These are phyloP conservation scores for Albula glossodonta DNA, from an alignment of 2,113 vertebrate species.

Conservation along the genomic window DNA sequence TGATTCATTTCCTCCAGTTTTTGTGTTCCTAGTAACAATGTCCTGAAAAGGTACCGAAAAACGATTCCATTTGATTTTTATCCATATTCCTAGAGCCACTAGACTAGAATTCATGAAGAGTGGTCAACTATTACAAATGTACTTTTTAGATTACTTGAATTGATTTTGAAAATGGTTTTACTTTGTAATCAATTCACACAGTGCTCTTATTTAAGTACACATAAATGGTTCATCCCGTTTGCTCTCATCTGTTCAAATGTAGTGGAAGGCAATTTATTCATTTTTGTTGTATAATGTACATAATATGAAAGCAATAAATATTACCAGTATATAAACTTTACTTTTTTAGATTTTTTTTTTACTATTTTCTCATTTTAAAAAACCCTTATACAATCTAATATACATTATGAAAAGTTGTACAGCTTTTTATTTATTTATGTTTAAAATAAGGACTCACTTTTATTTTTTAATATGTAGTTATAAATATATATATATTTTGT, in stretches of 20 bases:
- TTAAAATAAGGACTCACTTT: slow-evolving; percentile 98
- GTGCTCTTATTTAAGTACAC: slow-evolving; percentile 55
- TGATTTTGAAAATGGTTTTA: slow-evolving; percentile 37
- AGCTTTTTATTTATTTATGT: slow-evolving; percentile 77
- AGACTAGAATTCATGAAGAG: slow-evolving; percentile 37
- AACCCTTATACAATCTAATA: slow-evolving; percentile 80
- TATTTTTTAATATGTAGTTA: slow-evolving; percentile 97
- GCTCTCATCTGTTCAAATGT: slow-evolving; percentile 46
- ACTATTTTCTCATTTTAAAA: slow-evolving; percentile 72
- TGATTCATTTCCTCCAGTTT: slow-evolving; percentile 37
- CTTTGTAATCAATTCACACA: slow-evolving; percentile 49
- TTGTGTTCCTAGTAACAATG: slow-evolving; percentile 42
- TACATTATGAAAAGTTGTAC: slow-evolving; percentile 82
- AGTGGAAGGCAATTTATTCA: slow-evolving; percentile 49
- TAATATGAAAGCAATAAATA: slow-evolving; percentile 76
- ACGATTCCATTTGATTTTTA: slow-evolving; percentile 23
- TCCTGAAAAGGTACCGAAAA: slow-evolving; percentile 41
- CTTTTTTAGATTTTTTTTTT: slow-evolving; percentile 60
- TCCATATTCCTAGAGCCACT: slow-evolving; percentile 40
- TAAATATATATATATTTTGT: slow-evolving; percentile 98
- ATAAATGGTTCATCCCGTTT: slow-evolving; percentile 49
- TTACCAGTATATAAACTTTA: slow-evolving; percentile 72
- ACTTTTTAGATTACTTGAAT: slow-evolving; percentile 49
- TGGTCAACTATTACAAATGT: slow-evolving; percentile 41
- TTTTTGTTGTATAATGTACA: slow-evolving; percentile 53